Percentiles rank a stretch among this genome's conserved stretches.
Conservation (phyloP, 1,140 invertebrate species). For the Drosophila ogumai region DNA sequence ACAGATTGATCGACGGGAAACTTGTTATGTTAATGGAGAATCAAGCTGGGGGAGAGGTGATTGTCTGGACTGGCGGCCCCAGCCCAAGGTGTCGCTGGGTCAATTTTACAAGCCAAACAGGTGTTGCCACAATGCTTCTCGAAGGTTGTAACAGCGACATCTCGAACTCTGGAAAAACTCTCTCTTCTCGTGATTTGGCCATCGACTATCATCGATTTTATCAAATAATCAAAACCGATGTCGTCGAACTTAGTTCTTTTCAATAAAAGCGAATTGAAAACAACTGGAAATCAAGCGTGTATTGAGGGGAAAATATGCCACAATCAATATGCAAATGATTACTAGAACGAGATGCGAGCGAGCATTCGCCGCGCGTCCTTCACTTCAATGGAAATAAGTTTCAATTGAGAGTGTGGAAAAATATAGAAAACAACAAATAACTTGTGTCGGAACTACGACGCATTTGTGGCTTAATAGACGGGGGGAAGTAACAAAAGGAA, state of each 20-base stretch:
- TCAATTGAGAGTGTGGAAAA: slow-evolving; percentile 53
- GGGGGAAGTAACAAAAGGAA: background rate
- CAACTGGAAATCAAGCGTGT: slow-evolving; percentile 39
- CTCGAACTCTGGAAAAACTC: slow-evolving; percentile 11
- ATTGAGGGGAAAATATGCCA: slow-evolving; percentile 58
- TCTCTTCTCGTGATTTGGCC: slow-evolving; percentile 19
- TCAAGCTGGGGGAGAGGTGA: slow-evolving; percentile 37
- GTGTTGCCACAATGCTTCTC: slow-evolving; percentile 40
- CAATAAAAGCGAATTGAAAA: slow-evolving; percentile 71
- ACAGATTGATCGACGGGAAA: slow-evolving; percentile 29
- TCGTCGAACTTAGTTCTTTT: slow-evolving; percentile 65
- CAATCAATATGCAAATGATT: slow-evolving; percentile 76
- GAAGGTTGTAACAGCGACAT: slow-evolving; percentile 47
- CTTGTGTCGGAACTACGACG: slow-evolving; percentile 7
- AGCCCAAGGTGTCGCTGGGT: slow-evolving; percentile 59
- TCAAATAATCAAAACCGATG: slow-evolving; percentile 55
- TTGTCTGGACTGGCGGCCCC: slow-evolving; percentile 36
- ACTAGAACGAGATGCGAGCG: slow-evolving; percentile 43
- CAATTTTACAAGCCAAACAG: slow-evolving; percentile 50
- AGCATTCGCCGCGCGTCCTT: slow-evolving; percentile 55
- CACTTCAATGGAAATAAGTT: slow-evolving; percentile 63
- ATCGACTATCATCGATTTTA: slow-evolving; percentile 10
- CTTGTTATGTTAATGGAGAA: slow-evolving; percentile 69
- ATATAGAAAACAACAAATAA: slow-evolving; percentile 39
- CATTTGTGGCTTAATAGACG: background rate